phyloP scores from a whole-genome alignment of 2,113 vertebrate genomes.

The Varanus salvator region DNA sequence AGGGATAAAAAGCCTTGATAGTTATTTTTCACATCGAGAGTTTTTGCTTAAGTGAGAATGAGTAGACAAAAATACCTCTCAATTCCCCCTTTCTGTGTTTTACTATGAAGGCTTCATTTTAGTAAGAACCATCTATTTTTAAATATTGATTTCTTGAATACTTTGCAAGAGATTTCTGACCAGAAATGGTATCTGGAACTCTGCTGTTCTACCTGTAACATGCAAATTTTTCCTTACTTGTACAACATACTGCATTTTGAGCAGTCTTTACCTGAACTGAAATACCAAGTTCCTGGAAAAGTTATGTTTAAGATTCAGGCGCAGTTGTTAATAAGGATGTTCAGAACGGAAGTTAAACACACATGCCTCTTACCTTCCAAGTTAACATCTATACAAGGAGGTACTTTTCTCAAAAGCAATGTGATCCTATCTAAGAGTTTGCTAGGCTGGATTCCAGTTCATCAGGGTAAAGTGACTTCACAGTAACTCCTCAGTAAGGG shows the following conservation, averaged over 20 bases:
- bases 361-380: not conserved
- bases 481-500: not conserved
- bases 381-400: not conserved
- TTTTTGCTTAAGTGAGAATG: not conserved
- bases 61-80: not conserved
- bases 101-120: not conserved
- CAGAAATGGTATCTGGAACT: not conserved
- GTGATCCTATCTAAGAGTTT: not conserved
- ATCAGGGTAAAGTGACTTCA: slow-evolving; percentile 10
- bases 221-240: not conserved
- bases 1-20: not conserved
- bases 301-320: not conserved
- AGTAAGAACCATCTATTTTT: not conserved
- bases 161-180: not conserved
- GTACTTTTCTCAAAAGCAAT: not conserved
- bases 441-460: not conserved
- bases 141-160: not conserved
- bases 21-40: not conserved
- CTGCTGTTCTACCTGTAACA: not conserved
- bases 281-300: not conserved
- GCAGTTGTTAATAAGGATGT: not conserved
- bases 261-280: not conserved
- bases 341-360: too few species aligned
- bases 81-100: not conserved
- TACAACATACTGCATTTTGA: not conserved